A percentile compares a stretch with the other conserved stretches of the same genome.
Evolutionary conservation across 2,888 invertebrate species (phyloP).

Genomic region (Scaptodrosophila latifasciaeformis): DNA sequence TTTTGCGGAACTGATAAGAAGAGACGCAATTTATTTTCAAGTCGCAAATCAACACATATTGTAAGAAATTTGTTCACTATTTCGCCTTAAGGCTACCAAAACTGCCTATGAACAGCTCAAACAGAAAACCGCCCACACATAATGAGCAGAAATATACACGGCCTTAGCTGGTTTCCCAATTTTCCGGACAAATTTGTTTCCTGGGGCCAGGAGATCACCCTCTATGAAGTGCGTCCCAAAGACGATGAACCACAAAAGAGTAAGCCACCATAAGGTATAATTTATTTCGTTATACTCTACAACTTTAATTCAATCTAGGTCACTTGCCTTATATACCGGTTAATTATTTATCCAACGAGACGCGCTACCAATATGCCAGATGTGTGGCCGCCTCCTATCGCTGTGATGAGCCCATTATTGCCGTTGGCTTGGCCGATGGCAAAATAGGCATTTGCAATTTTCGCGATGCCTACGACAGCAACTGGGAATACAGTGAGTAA

Average conservation of each 20-base stretch:
- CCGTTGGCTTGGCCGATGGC: conserved; percentile 93
- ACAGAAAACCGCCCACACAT: conserved; percentile 16
- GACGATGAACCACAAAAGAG: conserved; percentile 39
- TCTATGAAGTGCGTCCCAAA: conserved; percentile 82
- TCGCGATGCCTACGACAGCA: conserved; percentile 80
- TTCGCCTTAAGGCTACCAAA: background rate
- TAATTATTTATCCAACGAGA: conserved; percentile 71
- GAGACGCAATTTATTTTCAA: conserved; percentile 48
- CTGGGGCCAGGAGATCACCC: conserved; percentile 91
- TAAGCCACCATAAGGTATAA: background rate
- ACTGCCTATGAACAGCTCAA: conserved; percentile 9
- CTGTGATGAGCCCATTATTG: conserved; percentile 85
- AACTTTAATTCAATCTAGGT: conserved; percentile 33
- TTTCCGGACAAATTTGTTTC: conserved; percentile 88
- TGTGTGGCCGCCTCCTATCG: conserved; percentile 93
- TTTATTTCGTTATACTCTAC: too few relatives aligned
- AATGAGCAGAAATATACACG: conserved; percentile 81
- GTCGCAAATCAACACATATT: background rate
- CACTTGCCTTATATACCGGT: conserved; percentile 66
- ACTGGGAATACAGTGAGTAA: conserved; percentile 72
- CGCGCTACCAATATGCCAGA: conserved; percentile 84
- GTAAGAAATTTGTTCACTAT: background rate
- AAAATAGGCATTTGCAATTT: conserved; percentile 87
- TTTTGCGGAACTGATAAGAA: conserved; percentile 47
- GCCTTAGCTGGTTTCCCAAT: conserved; percentile 91